Conservation (phyloP, 2,113 vertebrate genomes). For the Callaeas wilsoni region DNA sequence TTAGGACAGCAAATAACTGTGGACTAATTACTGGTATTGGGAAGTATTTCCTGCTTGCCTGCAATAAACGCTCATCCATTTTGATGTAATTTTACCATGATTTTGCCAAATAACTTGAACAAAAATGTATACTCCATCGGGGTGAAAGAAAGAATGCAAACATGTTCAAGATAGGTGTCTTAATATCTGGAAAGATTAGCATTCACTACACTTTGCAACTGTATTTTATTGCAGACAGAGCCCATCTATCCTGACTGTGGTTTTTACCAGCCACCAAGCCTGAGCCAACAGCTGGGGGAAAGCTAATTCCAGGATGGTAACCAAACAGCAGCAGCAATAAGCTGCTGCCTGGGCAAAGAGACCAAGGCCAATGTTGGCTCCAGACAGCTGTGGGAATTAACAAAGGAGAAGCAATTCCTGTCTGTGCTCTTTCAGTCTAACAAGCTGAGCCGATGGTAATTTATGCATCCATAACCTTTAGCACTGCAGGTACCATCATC, state of each 20-base stretch:
- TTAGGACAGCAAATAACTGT: not conserved
- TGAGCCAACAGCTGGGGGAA: not conserved
- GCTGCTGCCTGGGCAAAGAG: not conserved
- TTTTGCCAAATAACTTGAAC: not conserved
- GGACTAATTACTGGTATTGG: not conserved
- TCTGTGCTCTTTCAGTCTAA: not conserved
- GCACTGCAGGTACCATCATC: not conserved
- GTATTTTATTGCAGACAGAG: not conserved
- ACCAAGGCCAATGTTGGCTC: not conserved
- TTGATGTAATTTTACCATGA: not conserved
- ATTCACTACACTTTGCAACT: not conserved
- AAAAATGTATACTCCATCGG: not conserved
- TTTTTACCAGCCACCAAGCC: not conserved
- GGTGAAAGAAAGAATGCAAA: not conserved
- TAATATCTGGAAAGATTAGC: not conserved
- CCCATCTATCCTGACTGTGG: not conserved
- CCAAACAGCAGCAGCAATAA: not conserved
- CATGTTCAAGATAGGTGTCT: not conserved
- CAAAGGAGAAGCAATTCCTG: not conserved
- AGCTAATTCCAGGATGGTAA: not conserved
- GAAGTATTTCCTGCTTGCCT: not conserved
- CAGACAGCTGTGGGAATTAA: not conserved
- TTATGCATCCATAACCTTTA: not conserved
- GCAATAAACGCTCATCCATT: not conserved
- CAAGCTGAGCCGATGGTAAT: not conserved